Conservation (phyloP, 2,888 invertebrate species). For the Pterostichus madidus region DNA sequence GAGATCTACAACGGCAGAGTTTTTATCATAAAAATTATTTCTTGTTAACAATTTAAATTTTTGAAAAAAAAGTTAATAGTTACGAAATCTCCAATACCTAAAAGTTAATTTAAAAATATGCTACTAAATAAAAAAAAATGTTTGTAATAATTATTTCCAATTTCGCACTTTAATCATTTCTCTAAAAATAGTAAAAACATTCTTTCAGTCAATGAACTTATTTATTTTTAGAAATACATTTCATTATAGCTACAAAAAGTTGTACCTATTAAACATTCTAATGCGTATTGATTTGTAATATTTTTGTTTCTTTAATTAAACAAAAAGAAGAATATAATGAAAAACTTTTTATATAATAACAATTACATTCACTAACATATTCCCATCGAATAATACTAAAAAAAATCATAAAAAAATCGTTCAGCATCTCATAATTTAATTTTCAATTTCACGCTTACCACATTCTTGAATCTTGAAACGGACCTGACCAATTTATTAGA, state of each 20-base stretch:
- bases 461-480: not conserved
- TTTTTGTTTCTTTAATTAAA: conserved; percentile 6
- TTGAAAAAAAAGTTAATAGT: too few relatives aligned
- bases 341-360: not conserved
- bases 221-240: not conserved
- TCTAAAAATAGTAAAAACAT: too few relatives aligned
- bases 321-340: not conserved
- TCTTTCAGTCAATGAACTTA: not conserved
- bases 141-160: too few relatives aligned
- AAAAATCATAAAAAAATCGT: not conserved
- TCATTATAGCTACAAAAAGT: not conserved
- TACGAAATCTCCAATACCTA: too few relatives aligned
- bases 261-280: not conserved
- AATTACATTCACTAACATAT: conserved; percentile 4
- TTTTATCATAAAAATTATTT: too few relatives aligned
- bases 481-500: not conserved
- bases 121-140: too few relatives aligned
- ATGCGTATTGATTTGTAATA: not conserved
- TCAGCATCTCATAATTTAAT: not conserved
- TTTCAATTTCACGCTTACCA: conserved; percentile 8
- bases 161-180: too few relatives aligned
- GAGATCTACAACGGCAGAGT: too few relatives aligned
- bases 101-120: too few relatives aligned
- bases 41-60: too few relatives aligned
- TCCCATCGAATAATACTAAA: not conserved